Evolutionary conservation across 2,797 vertebrate genomes (phyloP).

Genomic region (Gymnodraco acuticeps): DNA sequence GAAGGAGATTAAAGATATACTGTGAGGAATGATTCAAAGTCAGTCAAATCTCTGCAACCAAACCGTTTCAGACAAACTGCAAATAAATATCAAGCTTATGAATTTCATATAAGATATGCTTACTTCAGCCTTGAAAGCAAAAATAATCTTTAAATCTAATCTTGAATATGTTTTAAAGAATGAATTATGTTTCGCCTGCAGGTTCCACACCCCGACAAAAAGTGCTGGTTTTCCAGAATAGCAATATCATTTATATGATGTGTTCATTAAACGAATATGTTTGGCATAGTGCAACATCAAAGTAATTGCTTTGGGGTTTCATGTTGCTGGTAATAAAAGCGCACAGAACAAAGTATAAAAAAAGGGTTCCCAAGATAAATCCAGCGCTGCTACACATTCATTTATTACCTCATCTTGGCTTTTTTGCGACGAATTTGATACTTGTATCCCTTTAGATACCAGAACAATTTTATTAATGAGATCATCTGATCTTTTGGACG

Average conservation of each 20-base stretch:
- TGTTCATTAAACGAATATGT: neutral
- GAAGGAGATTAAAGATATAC: constrained; percentile 72
- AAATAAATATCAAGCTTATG: neutral
- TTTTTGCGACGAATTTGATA: neutral
- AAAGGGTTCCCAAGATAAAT: neutral
- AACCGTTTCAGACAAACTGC: neutral
- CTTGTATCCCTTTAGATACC: neutral
- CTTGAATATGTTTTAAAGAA: neutral
- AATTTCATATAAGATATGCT: neutral
- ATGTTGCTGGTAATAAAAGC: neutral
- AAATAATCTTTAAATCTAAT: neutral
- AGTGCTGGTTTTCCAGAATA: neutral
- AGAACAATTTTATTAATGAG: neutral
- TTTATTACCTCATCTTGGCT: neutral
- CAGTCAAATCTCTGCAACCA: neutral
- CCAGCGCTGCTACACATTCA: neutral
- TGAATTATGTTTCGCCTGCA: neutral
- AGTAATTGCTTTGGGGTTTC: neutral
- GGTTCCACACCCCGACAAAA: neutral
- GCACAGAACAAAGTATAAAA: neutral
- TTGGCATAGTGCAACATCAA: constrained; percentile 1
- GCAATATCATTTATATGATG: neutral
- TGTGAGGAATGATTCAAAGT: constrained; percentile 40
- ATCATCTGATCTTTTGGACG: neutral
- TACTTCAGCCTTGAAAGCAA: neutral